These are phyloP conservation scores for Cheilosia vernalis DNA, from an alignment of 2,888 invertebrate genomes.

Conservation along the genomic window DNA sequence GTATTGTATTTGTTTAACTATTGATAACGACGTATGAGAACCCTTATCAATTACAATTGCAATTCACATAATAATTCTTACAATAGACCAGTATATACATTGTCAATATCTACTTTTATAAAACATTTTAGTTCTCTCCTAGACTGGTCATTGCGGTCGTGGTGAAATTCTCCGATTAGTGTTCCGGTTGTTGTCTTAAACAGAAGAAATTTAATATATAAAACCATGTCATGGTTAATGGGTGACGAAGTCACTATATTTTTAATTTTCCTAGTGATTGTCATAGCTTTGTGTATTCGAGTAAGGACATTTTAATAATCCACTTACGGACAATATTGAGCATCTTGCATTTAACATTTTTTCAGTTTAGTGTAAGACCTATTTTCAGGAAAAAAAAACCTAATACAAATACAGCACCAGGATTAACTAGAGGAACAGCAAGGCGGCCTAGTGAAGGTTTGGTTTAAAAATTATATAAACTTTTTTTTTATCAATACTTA, in stretches of 20 bases:
- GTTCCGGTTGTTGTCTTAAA: not conserved
- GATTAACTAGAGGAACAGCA: not conserved
- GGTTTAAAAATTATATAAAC: not conserved
- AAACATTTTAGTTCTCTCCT: slow-evolving; percentile 15
- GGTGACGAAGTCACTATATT: slow-evolving; percentile 29
- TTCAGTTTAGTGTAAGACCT: slow-evolving; percentile 25
- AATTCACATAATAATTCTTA: slow-evolving; percentile 37
- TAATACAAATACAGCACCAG: not conserved
- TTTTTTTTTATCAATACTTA: too few relatives aligned
- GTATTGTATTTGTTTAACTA: slow-evolving; percentile 32
- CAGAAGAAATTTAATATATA: not conserved
- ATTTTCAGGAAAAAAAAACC: not conserved
- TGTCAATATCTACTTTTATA: slow-evolving; percentile 5
- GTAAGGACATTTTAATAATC: slow-evolving; percentile 17
- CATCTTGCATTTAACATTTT: not conserved
- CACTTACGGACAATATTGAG: not conserved
- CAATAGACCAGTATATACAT: slow-evolving; percentile 8
- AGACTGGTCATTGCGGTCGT: slow-evolving; percentile 3
- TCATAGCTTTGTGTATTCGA: slow-evolving; percentile 37
- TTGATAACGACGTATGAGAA: slow-evolving; percentile 41
- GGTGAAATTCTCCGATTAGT: not conserved
- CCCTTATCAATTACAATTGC: slow-evolving; percentile 51
- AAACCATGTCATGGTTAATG: slow-evolving; percentile 56
- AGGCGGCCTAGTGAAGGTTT: slow-evolving; percentile 25
- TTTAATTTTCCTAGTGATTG: slow-evolving; percentile 17